These are phyloP conservation scores for Nomia melanderi DNA, from an alignment of 1,140 invertebrate species.

Conservation along the genomic window DNA sequence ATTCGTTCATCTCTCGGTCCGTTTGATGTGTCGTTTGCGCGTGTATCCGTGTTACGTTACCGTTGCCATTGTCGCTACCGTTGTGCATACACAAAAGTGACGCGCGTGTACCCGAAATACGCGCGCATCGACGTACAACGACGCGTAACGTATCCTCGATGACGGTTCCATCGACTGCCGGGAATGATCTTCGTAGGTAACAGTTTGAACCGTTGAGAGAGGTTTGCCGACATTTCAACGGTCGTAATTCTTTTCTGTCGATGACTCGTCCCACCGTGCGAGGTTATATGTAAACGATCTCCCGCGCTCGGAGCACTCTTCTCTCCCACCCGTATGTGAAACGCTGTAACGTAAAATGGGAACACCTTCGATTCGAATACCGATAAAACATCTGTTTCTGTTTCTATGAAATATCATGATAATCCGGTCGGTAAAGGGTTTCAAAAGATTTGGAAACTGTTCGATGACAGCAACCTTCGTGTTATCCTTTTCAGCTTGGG, in stretches of 20 bases:
- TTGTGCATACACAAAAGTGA: conserved; percentile 18
- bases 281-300: conserved; percentile 46
- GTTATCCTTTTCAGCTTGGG: background rate
- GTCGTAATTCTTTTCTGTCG: background rate
- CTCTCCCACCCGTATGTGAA: background rate
- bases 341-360: background rate
- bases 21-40: background rate
- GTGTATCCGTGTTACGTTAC: background rate
- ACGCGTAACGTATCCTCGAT: conserved; percentile 39
- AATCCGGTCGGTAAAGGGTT: background rate
- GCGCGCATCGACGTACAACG: conserved; percentile 36
- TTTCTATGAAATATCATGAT: background rate
- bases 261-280: background rate
- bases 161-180: conserved; percentile 23
- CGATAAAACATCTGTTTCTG: background rate
- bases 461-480: background rate
- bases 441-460: conserved; percentile 2
- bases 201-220: conserved; percentile 2
- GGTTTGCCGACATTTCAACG: background rate
- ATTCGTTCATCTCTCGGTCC: background rate
- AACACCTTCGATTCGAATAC: background rate
- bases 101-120: conserved; percentile 34
- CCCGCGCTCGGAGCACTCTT: conserved; percentile 25
- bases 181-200: conserved; percentile 22
- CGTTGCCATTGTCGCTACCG: background rate